A percentile compares a stretch with the other conserved stretches of the same genome.
phyloP scores from a whole-genome alignment of 2,888 invertebrate genomes.

The Macaria liturata region DNA sequence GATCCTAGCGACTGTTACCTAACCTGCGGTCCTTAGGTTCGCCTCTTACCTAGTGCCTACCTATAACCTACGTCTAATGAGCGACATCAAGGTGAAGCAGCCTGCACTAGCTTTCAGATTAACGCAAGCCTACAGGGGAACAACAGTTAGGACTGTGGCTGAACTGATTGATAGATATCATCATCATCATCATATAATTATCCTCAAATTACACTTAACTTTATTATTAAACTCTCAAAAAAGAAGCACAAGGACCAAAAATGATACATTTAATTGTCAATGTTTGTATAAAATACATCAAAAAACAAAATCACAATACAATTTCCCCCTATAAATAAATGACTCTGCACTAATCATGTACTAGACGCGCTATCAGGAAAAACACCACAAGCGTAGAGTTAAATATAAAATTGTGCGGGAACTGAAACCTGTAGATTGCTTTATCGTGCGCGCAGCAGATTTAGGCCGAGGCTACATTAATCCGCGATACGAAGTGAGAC shows the following conservation, averaged over 20 bases:
- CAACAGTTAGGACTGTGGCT: conserved; percentile 7
- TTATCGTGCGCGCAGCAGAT: conserved; percentile 32
- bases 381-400: conserved; percentile 1
- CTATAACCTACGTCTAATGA: conserved; percentile 60
- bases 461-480: conserved; percentile 40
- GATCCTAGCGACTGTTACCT: conserved; percentile 52
- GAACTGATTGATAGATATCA: not conserved
- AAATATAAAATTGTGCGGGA: conserved; percentile 7
- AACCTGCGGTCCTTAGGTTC: conserved; percentile 60
- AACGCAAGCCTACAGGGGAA: conserved; percentile 1
- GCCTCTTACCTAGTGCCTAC: conserved; percentile 74
- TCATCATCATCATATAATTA: too few relatives aligned
- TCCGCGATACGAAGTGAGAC: conserved; percentile 39
- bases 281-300: too few relatives aligned
- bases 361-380: not conserved
- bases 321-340: too few relatives aligned
- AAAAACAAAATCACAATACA: too few relatives aligned
- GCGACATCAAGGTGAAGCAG: conserved; percentile 75
- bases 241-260: too few relatives aligned
- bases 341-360: too few relatives aligned
- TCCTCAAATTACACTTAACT: too few relatives aligned
- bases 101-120: conserved; percentile 37
- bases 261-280: too few relatives aligned
- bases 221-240: too few relatives aligned
- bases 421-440: conserved; percentile 22